Conservation (phyloP, 2,797 vertebrate genomes). For the Chaunax sp. region DNA sequence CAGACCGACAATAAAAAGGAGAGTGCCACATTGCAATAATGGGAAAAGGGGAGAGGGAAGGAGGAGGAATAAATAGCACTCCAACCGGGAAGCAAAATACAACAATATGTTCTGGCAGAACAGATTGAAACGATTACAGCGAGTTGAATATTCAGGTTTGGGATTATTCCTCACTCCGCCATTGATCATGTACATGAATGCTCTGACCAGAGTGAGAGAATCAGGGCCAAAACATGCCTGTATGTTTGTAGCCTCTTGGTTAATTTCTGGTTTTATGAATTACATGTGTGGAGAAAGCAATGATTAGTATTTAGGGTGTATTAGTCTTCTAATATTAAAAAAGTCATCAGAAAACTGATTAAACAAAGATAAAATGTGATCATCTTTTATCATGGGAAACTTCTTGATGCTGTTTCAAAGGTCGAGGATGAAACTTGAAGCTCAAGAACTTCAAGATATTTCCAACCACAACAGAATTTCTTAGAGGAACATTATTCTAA, state of each 20-base stretch:
- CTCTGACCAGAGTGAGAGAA: constrained; percentile 42
- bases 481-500: neutral
- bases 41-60: constrained; percentile 37
- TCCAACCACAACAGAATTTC: neutral
- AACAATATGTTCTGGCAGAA: constrained; percentile 77
- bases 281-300: constrained; percentile 14
- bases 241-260: constrained; percentile 37
- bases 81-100: constrained; percentile 74
- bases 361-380: neutral
- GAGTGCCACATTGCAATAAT: constrained; percentile 69
- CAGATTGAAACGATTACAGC: constrained; percentile 78
- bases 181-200: constrained; percentile 61
- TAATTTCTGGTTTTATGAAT: constrained; percentile 21
- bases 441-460: too few species aligned
- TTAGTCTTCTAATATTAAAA: neutral
- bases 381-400: neutral
- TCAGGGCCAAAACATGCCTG: constrained; percentile 20
- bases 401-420: neutral
- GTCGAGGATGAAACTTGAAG: neutral
- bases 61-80: constrained; percentile 59
- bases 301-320: neutral
- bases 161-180: constrained; percentile 29
- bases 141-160: constrained; percentile 68
- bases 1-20: constrained; percentile 73
- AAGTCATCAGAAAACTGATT: neutral